A percentile compares a stretch with the other conserved stretches of the same genome.
Conservation (phyloP, 2,113 vertebrate genomes). For the Cheilinus undulatus region DNA sequence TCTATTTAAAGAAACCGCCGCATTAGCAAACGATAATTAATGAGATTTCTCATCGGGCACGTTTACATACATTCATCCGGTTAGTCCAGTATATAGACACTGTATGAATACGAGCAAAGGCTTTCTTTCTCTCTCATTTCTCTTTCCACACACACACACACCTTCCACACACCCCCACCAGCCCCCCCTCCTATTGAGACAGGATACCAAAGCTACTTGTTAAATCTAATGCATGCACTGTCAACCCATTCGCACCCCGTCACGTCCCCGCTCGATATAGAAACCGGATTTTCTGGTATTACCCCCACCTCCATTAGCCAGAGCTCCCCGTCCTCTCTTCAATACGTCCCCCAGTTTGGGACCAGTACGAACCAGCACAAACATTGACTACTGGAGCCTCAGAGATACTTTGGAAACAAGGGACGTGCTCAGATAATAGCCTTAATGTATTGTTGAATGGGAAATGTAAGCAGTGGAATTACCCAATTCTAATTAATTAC, state of each 20-base stretch:
- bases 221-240: conserved; percentile 87
- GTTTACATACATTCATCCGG: conserved; percentile 59
- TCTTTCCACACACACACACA: neutral
- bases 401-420: conserved; percentile 5
- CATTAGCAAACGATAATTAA: conserved; percentile 70
- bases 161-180: conserved; percentile 13
- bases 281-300: conserved; percentile 90
- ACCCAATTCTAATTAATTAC: conserved; percentile 70
- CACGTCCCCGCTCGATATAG: conserved; percentile 88
- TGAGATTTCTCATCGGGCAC: conserved; percentile 59
- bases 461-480: conserved; percentile 67
- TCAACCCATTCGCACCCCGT: conserved; percentile 90
- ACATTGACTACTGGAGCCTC: conserved; percentile 5
- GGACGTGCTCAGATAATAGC: conserved; percentile 37
- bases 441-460: conserved; percentile 65
- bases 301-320: conserved; percentile 82
- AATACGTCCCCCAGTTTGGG: conserved; percentile 58
- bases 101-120: conserved; percentile 46
- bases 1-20: conserved; percentile 51
- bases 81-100: conserved; percentile 39
- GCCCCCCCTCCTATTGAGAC: conserved; percentile 66
- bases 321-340: conserved; percentile 57
- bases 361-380: conserved; percentile 50
- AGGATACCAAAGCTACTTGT: conserved; percentile 87
- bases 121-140: conserved; percentile 10